A percentile compares a stretch with the other conserved stretches of the same genome.
Evolutionary conservation across 1,140 invertebrate genomes (phyloP).

Genomic region (Myzus persicae): DNA sequence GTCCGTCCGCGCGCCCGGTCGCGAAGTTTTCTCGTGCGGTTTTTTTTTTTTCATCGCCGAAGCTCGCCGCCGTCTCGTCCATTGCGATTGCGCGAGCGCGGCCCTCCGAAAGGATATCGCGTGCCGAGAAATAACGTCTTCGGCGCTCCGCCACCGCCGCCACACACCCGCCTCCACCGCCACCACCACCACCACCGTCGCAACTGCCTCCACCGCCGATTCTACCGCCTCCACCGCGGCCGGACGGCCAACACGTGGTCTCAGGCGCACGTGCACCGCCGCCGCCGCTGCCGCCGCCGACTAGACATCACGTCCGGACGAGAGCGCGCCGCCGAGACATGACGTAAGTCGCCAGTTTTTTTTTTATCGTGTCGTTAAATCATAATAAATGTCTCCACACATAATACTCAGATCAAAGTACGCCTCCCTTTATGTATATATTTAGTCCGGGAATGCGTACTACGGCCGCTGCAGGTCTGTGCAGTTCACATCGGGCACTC

Average conservation of each 20-base stretch:
- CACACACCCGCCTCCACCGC: neutral
- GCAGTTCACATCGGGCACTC: too few species aligned
- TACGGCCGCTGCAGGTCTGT: too few species aligned
- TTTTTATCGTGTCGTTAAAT: neutral
- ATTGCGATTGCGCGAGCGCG: neutral
- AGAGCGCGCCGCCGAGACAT: neutral
- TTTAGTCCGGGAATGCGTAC: too few species aligned
- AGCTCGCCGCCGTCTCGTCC: neutral
- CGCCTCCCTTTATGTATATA: too few species aligned
- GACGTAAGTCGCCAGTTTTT: neutral
- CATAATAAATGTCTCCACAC: neutral
- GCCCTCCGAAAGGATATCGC: neutral
- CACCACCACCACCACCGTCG: too few species aligned
- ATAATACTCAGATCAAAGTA: neutral
- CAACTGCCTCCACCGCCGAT: too few species aligned
- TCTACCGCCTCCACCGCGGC: neutral
- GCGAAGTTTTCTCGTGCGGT: neutral
- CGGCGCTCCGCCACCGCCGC: neutral
- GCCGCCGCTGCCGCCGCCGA: neutral
- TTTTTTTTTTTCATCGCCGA: neutral
- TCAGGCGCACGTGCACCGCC: constrained; percentile 21
- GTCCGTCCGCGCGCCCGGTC: neutral
- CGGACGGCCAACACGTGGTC: constrained; percentile 29
- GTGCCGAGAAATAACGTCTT: neutral
- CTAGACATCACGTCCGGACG: neutral